Evolutionary conservation across 2,113 vertebrate genomes (phyloP).

Genomic region (Cathartes aura): DNA sequence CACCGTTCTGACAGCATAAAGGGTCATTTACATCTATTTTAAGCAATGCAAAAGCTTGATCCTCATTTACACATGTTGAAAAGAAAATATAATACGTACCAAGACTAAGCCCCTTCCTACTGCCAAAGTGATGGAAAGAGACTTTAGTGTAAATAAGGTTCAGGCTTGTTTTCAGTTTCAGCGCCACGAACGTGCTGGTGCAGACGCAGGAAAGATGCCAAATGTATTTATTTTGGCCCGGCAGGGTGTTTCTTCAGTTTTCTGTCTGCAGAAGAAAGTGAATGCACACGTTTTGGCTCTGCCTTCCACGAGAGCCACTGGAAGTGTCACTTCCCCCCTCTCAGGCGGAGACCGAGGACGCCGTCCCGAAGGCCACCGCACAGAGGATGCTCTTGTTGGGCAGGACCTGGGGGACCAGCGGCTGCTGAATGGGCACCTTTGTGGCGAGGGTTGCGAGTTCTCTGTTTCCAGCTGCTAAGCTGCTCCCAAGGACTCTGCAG

Average conservation of each 20-base stretch:
- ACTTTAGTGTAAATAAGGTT: constrained; percentile 40
- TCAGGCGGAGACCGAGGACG: neutral
- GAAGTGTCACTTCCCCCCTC: constrained; percentile 17
- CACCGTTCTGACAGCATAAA: constrained; percentile 30
- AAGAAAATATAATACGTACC: constrained; percentile 38
- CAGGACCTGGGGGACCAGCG: neutral
- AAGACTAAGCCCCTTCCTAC: neutral
- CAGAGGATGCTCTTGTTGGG: constrained; percentile 49
- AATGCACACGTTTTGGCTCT: neutral
- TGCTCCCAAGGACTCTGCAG: neutral
- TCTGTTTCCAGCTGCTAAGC: neutral
- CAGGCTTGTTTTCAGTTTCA: constrained; percentile 16
- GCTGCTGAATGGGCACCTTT: constrained; percentile 12
- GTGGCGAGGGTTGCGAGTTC: neutral
- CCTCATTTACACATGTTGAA: constrained; percentile 29
- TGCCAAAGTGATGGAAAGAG: constrained; percentile 57
- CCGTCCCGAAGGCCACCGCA: neutral
- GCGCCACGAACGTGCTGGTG: neutral
- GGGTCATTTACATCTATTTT: constrained; percentile 60
- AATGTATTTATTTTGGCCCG: constrained; percentile 28
- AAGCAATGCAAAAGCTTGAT: constrained; percentile 3
- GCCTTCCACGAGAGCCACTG: neutral
- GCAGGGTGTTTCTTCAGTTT: constrained; percentile 14
- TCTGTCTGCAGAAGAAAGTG: constrained; percentile 6
- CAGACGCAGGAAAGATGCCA: constrained; percentile 28